These are phyloP conservation scores for Hipparchia semele DNA, from an alignment of 2,888 invertebrate genomes.

Conservation along the genomic window DNA sequence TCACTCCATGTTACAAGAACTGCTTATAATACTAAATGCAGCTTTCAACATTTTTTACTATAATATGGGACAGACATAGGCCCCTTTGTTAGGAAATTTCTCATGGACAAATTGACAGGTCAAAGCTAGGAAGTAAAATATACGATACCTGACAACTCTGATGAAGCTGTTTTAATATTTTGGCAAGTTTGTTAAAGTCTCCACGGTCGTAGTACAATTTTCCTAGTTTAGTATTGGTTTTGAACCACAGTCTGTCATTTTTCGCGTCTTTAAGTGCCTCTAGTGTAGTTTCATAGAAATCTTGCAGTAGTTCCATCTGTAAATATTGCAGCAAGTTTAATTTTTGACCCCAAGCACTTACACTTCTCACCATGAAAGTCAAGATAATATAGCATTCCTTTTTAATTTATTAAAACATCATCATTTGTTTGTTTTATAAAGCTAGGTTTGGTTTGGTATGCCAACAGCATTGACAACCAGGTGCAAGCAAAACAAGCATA, in stretches of 20 bases:
- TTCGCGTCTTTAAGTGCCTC: conserved; percentile 98
- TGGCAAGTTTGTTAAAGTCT: conserved; percentile 96
- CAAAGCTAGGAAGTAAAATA: background rate
- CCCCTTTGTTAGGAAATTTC: too few relatives aligned
- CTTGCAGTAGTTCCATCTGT: conserved; percentile 98
- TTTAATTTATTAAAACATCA: too few relatives aligned
- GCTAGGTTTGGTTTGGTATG: too few relatives aligned
- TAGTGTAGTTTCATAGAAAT: conserved; percentile 98
- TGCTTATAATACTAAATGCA: too few relatives aligned
- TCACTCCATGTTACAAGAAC: too few relatives aligned
- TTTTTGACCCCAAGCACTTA: too few relatives aligned
- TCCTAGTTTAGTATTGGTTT: conserved; percentile 99
- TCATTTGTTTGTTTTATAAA: too few relatives aligned
- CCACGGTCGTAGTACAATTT: conserved; percentile 98
- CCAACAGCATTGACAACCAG: too few relatives aligned
- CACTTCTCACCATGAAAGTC: too few relatives aligned
- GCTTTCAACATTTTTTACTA: too few relatives aligned
- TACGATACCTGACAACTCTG: conserved; percentile 94
- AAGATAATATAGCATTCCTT: background rate
- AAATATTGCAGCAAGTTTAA: conserved; percentile 18
- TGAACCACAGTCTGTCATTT: conserved; percentile 99
- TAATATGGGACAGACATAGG: too few relatives aligned
- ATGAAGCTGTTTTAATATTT: conserved; percentile 98
- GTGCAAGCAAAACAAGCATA: background rate
- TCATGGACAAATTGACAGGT: too few relatives aligned